These are phyloP conservation scores for Cheilosia urbana DNA, from an alignment of 2,888 invertebrate species.

Conservation along the genomic window DNA sequence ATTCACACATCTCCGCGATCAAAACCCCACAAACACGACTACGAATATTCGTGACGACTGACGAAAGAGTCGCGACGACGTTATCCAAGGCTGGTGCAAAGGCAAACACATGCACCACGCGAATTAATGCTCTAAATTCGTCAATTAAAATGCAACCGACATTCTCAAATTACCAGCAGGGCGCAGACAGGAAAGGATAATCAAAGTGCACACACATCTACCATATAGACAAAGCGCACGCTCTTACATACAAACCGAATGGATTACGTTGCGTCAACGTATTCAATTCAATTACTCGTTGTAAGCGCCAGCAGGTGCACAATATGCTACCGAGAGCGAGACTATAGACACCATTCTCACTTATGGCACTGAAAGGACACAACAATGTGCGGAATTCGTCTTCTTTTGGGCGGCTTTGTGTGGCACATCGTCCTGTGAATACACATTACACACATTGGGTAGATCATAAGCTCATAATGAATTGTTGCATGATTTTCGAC, in stretches of 20 bases:
- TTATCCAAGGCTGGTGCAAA: not conserved
- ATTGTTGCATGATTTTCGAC: slow-evolving; percentile 54
- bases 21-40: slow-evolving; percentile 35
- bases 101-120: not conserved
- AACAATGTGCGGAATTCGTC: slow-evolving; percentile 2
- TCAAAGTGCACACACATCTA: slow-evolving; percentile 17
- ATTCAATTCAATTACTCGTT: slow-evolving; percentile 49
- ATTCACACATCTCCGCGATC: not conserved
- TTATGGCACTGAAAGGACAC: slow-evolving; percentile 5
- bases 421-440: slow-evolving; percentile 1
- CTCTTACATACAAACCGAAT: not conserved
- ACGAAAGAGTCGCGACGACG: not conserved
- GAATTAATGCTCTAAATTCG: slow-evolving; percentile 54
- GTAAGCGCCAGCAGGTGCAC: slow-evolving; percentile 55
- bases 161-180: slow-evolving; percentile 40
- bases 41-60: not conserved
- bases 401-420: not conserved
- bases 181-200: slow-evolving; percentile 11
- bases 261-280: slow-evolving; percentile 45
- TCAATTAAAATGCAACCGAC: slow-evolving; percentile 66
- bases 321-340: slow-evolving; percentile 15
- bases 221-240: not conserved
- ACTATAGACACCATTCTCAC: slow-evolving; percentile 1
- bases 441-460: not conserved
- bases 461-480: slow-evolving; percentile 53